A percentile compares a stretch with the other conserved stretches of the same genome.
phyloP scores from a whole-genome alignment of 2,113 vertebrate genomes.

The Silurus glanis region DNA sequence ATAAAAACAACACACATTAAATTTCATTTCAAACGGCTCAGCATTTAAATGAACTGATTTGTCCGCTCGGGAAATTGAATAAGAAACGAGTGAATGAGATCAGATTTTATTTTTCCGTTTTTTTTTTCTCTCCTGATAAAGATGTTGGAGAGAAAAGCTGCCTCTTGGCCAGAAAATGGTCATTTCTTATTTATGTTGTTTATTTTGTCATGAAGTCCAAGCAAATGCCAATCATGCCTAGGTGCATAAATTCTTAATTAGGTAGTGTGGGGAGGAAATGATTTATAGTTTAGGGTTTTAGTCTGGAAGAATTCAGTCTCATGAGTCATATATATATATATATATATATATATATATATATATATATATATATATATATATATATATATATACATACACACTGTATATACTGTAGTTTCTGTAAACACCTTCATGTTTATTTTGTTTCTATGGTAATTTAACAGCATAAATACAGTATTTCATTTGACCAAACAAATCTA shows the following conservation, averaged over 20 bases:
- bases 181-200: conserved; percentile 44
- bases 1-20: not conserved
- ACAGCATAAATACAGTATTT: no score
- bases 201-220: conserved; percentile 41
- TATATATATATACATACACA: no score
- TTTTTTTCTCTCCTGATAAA: not conserved
- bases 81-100: not conserved
- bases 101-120: not conserved
- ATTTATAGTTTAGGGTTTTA: conserved; percentile 18
- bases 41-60: conserved; percentile 19
- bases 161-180: conserved; percentile 22
- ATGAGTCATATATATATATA: no score
- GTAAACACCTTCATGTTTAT: no score
- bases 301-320: conserved; percentile 15
- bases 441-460: no score
- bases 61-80: not conserved
- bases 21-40: not conserved
- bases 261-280: conserved; percentile 6
- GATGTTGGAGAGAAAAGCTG: conserved; percentile 1
- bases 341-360: no score
- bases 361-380: no score
- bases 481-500: no score
- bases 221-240: conserved; percentile 34
- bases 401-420: no score
- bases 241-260: conserved; percentile 39